Evolutionary conservation across 2,113 vertebrate species (phyloP).

Genomic region (Agelaius tricolor): DNA sequence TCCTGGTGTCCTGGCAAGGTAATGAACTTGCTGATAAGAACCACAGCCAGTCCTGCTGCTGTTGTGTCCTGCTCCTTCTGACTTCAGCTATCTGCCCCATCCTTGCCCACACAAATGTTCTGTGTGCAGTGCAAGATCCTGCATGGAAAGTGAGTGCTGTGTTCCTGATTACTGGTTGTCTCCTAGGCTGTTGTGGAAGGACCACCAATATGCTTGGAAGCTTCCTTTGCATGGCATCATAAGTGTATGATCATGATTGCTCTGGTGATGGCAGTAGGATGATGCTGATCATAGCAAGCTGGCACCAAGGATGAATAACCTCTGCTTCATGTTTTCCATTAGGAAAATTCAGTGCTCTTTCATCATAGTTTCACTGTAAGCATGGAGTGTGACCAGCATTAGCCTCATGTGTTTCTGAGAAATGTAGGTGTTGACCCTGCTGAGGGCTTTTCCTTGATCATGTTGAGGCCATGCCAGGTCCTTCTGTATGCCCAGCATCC

Average conservation of each 20-base stretch:
- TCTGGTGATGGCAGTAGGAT: neutral
- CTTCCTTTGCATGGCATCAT: neutral
- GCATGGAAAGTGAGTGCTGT: neutral
- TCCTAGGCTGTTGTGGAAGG: neutral
- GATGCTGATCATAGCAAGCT: neutral
- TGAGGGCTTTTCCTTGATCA: neutral
- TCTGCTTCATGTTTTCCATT: neutral
- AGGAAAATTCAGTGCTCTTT: neutral
- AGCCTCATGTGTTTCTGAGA: neutral
- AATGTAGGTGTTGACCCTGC: neutral
- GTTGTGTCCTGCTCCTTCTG: neutral
- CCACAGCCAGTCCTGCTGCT: neutral
- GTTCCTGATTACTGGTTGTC: neutral
- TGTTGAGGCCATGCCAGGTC: neutral
- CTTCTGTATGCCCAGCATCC: neutral
- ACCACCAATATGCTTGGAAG: neutral
- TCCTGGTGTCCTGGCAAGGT: neutral
- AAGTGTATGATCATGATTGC: neutral
- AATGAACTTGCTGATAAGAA: neutral
- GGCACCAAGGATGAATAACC: neutral
- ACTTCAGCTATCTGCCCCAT: neutral
- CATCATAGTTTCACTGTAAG: neutral
- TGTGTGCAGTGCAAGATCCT: neutral
- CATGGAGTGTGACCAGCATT: neutral
- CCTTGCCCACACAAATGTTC: neutral